Percentiles rank a stretch among this genome's conserved stretches.
Conservation (phyloP, 2,113 vertebrate species). For the Stigmatopora nigra region DNA sequence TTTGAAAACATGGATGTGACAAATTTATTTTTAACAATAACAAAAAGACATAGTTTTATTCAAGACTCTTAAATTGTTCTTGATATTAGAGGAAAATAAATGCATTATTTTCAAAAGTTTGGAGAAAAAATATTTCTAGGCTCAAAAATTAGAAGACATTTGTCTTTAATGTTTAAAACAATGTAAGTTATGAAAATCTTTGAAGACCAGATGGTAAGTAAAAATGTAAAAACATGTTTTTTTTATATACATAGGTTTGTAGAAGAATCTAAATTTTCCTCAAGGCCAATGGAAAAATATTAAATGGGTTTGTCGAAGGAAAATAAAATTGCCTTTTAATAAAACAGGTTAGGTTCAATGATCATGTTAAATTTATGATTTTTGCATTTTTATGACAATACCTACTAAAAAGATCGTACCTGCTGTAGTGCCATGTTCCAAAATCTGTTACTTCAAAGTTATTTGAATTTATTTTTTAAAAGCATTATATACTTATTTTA, state of each 20-base stretch:
- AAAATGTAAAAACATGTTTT: no score
- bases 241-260: no score
- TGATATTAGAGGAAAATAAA: neutral
- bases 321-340: neutral
- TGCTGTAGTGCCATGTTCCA: no score
- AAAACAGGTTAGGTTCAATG: neutral
- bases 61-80: neutral
- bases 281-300: no score
- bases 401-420: no score
- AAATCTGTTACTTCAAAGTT: no score
- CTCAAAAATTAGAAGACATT: neutral
- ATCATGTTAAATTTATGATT: neutral
- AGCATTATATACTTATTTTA: no score
- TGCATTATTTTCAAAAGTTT: neutral
- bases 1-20: neutral
- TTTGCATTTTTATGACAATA: neutral
- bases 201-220: neutral
- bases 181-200: neutral
- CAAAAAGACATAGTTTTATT: neutral
- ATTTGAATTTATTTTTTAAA: no score
- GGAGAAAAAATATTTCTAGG: no score
- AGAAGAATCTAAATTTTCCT: no score
- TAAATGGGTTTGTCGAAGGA: no score
- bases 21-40: neutral
- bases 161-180: neutral